phyloP scores from a whole-genome alignment of 2,113 vertebrate species.

The Chloebia gouldiae region DNA sequence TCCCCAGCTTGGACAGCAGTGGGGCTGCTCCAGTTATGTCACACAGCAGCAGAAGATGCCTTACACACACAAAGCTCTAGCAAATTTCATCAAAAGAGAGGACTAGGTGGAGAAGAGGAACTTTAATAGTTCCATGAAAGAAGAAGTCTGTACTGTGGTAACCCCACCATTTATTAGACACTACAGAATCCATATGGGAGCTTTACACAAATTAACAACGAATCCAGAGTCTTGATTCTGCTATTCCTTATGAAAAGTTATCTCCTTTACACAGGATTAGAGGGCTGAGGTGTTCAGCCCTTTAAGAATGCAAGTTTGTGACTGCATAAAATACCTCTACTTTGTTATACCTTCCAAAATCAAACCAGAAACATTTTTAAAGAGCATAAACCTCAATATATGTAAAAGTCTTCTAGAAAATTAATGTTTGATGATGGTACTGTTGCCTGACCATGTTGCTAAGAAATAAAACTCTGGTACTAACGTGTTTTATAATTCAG shows the following conservation, averaged over 20 bases:
- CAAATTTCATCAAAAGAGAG: not conserved
- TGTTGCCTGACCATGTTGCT: constrained; percentile 38
- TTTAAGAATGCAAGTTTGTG: not conserved
- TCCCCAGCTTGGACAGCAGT: not conserved
- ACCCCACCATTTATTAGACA: not conserved
- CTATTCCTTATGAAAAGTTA: not conserved
- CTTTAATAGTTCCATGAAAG: not conserved
- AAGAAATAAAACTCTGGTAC: constrained; percentile 58
- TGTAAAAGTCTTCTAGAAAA: constrained; percentile 22
- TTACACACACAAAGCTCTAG: not conserved
- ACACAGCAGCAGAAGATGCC: not conserved
- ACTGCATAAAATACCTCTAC: not conserved
- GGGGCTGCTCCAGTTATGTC: not conserved
- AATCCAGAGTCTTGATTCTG: not conserved
- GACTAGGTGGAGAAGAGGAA: not conserved
- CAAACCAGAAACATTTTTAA: not conserved
- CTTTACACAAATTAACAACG: not conserved
- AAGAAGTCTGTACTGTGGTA: not conserved
- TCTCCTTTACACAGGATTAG: not conserved
- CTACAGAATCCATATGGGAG: not conserved
- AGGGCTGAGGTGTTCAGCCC: not conserved
- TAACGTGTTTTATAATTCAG: constrained; percentile 63
- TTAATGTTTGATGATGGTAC: constrained; percentile 47
- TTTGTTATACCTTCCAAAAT: not conserved
- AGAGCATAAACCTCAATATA: not conserved